These are phyloP conservation scores for Diaprepes abbreviatus DNA, from an alignment of 2,888 invertebrate genomes.

Conservation along the genomic window DNA sequence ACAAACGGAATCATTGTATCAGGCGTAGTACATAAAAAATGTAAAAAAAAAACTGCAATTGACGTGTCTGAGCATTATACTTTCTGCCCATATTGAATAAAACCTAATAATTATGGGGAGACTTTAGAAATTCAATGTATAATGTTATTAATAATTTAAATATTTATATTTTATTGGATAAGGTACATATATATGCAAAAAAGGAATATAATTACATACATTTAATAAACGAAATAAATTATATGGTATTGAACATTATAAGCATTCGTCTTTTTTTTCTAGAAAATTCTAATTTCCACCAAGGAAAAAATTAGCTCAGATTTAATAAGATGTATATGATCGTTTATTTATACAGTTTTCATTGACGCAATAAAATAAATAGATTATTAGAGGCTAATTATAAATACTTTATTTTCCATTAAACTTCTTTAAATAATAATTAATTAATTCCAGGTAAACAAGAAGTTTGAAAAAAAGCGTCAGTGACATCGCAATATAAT, in stretches of 20 bases:
- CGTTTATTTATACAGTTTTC: conserved; percentile 9
- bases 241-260: background rate
- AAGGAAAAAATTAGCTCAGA: background rate
- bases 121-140: too few relatives aligned
- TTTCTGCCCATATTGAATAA: too few relatives aligned
- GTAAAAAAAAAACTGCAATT: too few relatives aligned
- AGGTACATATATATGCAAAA: too few relatives aligned
- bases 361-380: conserved; percentile 36
- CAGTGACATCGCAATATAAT: conserved; percentile 30
- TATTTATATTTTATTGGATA: too few relatives aligned
- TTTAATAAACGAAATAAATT: background rate
- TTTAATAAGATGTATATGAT: conserved; percentile 11
- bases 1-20: too few relatives aligned
- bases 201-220: too few relatives aligned
- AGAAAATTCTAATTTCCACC: background rate
- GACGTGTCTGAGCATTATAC: too few relatives aligned
- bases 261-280: background rate
- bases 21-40: too few relatives aligned
- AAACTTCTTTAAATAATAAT: conserved; percentile 36
- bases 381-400: conserved; percentile 41
- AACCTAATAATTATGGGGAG: too few relatives aligned
- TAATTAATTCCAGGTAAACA: conserved; percentile 39
- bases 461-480: conserved; percentile 31
- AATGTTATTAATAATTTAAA: too few relatives aligned
- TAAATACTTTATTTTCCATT: conserved; percentile 41